phyloP scores from a whole-genome alignment of 2,888 invertebrate species.

The Sphaerophoria rueppellii region DNA sequence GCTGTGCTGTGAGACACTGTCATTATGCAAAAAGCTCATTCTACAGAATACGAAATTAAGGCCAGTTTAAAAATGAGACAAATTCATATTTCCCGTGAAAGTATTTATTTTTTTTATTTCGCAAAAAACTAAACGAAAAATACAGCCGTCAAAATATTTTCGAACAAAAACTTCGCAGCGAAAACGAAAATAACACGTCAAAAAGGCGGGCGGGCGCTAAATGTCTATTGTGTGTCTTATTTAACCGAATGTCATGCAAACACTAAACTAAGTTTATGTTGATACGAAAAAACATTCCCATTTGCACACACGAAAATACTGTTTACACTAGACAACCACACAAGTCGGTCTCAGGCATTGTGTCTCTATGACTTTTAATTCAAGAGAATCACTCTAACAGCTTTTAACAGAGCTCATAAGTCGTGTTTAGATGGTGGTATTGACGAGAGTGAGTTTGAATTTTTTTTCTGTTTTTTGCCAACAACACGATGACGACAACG shows the following conservation, averaged over 20 bases:
- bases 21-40: conserved; percentile 44
- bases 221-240: conserved; percentile 73
- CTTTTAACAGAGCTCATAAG: conserved; percentile 39
- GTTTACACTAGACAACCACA: conserved; percentile 72
- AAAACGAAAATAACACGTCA: not conserved
- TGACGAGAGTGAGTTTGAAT: conserved; percentile 44
- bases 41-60: conserved; percentile 3
- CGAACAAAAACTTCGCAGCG: not conserved
- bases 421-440: not conserved
- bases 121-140: conserved; percentile 4
- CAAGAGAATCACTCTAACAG: conserved; percentile 66
- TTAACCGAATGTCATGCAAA: conserved; percentile 78
- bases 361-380: conserved; percentile 5
- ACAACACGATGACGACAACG: conserved; percentile 18
- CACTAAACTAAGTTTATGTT: conserved; percentile 75
- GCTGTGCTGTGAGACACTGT: conserved; percentile 12
- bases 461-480: conserved; percentile 12
- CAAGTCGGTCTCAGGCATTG: not conserved
- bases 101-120: not conserved
- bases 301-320: conserved; percentile 65
- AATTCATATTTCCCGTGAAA: conserved; percentile 33
- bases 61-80: conserved; percentile 20
- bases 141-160: conserved; percentile 12
- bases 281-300: conserved; percentile 67
- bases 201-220: conserved; percentile 55